Percentiles rank a stretch among this genome's conserved stretches.
These are phyloP conservation scores for Ormia ochracea DNA, from an alignment of 2,888 invertebrate genomes.

Conservation along the genomic window DNA sequence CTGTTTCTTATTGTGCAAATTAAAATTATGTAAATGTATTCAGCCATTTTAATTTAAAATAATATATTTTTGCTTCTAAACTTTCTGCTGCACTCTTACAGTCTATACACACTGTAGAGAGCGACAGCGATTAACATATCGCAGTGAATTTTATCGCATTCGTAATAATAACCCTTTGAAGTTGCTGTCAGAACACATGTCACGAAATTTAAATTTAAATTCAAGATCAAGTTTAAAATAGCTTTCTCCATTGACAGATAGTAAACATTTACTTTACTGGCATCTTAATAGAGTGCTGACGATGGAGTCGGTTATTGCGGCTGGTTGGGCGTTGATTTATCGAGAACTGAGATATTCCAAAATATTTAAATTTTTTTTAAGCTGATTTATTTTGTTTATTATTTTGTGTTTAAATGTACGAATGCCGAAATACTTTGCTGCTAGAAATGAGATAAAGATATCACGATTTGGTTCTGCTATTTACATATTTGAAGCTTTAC, in stretches of 20 bases:
- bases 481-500: background rate
- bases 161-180: slow-evolving; percentile 49
- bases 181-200: slow-evolving; percentile 41
- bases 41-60: slow-evolving; percentile 44
- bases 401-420: background rate
- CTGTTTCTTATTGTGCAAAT: slow-evolving; percentile 48
- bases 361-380: slow-evolving; percentile 44
- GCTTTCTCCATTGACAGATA: slow-evolving; percentile 3
- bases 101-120: too few relatives aligned
- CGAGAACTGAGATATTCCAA: slow-evolving; percentile 6
- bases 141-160: slow-evolving; percentile 27
- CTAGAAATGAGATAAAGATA: slow-evolving; percentile 16
- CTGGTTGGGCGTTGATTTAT: slow-evolving; percentile 10
- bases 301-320: background rate
- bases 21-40: slow-evolving; percentile 56
- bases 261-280: background rate
- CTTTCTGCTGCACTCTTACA: too few relatives aligned
- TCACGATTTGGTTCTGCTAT: background rate
- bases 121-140: slow-evolving; percentile 4
- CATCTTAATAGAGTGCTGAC: background rate
- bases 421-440: slow-evolving; percentile 17
- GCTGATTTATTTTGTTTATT: slow-evolving; percentile 15
- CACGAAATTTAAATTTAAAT: slow-evolving; percentile 47
- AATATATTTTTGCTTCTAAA: background rate
- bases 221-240: slow-evolving; percentile 59